phyloP scores from a whole-genome alignment of 2,888 invertebrate genomes.

The Habroteleia sp. region DNA sequence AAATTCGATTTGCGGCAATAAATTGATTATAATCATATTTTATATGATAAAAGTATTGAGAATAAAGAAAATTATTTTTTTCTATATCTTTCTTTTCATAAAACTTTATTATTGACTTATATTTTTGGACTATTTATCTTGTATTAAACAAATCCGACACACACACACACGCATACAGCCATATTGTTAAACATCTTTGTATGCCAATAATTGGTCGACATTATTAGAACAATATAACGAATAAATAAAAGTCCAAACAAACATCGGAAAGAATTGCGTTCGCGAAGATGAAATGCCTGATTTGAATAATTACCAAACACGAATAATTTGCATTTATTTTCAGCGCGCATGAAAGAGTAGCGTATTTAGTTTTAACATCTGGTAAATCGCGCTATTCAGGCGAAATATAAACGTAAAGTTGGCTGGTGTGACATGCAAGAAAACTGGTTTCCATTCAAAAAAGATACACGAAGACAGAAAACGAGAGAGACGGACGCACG shows the following conservation, averaged over 20 bases:
- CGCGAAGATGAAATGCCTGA: constrained; percentile 28
- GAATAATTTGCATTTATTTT: constrained; percentile 42
- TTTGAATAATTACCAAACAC: constrained; percentile 48
- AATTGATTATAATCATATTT: too few species aligned
- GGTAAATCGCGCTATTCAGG: constrained; percentile 53
- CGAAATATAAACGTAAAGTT: constrained; percentile 50
- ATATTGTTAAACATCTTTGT: too few species aligned
- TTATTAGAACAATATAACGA: constrained; percentile 4
- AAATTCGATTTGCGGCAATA: too few species aligned
- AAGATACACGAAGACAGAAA: constrained; percentile 38
- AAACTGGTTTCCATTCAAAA: constrained; percentile 62
- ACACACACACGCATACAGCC: too few species aligned
- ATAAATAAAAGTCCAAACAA: constrained; percentile 13
- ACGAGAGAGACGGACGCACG: constrained; percentile 24
- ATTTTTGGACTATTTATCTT: too few species aligned
- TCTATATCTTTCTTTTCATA: too few species aligned
- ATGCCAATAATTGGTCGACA: constrained; percentile 15
- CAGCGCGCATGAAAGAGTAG: constrained; percentile 23
- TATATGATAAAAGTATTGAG: too few species aligned
- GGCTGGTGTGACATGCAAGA: constrained; percentile 38
- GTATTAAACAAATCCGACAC: too few species aligned
- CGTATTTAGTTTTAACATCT: constrained; percentile 54
- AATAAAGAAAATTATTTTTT: too few species aligned
- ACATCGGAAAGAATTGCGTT: constrained; percentile 1
- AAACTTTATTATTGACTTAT: too few species aligned